A percentile compares a stretch with the other conserved stretches of the same genome.
These are phyloP conservation scores for Antheraea mylitta DNA, from an alignment of 1,140 invertebrate species.

Conservation along the genomic window DNA sequence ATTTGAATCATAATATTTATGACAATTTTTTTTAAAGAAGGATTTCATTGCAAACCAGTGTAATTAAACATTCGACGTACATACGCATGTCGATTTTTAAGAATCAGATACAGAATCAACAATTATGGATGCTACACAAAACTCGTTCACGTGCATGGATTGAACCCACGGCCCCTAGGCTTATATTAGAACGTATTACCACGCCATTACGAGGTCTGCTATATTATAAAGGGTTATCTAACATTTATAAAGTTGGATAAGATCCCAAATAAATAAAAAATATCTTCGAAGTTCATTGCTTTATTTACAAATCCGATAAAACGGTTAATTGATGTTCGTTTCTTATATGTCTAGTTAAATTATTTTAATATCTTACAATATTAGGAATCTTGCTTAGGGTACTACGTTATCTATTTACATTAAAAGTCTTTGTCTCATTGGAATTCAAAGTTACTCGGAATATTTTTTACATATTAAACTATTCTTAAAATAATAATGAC, in stretches of 20 bases:
- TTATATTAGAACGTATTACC: too few relatives aligned
- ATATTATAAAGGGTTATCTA: too few relatives aligned
- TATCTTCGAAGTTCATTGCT: slow-evolving; percentile 19
- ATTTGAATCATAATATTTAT: too few relatives aligned
- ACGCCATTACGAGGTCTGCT: too few relatives aligned
- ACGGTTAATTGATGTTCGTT: slow-evolving; percentile 45
- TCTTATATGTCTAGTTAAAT: slow-evolving; percentile 32
- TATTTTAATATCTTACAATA: slow-evolving; percentile 60
- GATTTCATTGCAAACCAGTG: too few relatives aligned
- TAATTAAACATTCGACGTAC: too few relatives aligned
- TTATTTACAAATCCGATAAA: slow-evolving; percentile 57
- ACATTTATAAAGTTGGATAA: background rate
- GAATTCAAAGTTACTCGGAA: slow-evolving; percentile 11
- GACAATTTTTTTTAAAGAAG: too few relatives aligned
- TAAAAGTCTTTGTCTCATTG: slow-evolving; percentile 70
- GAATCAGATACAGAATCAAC: too few relatives aligned
- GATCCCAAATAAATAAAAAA: slow-evolving; percentile 4
- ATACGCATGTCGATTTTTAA: too few relatives aligned
- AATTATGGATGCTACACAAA: too few relatives aligned
- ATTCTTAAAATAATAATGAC: slow-evolving; percentile 63
- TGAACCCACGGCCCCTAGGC: too few relatives aligned
- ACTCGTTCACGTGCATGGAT: too few relatives aligned
- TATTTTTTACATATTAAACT: slow-evolving; percentile 20
- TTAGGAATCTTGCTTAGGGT: slow-evolving; percentile 74
- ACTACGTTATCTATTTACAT: slow-evolving; percentile 59